Conservation (phyloP, 2,888 invertebrate species). For the Zeuzera pyrina region DNA sequence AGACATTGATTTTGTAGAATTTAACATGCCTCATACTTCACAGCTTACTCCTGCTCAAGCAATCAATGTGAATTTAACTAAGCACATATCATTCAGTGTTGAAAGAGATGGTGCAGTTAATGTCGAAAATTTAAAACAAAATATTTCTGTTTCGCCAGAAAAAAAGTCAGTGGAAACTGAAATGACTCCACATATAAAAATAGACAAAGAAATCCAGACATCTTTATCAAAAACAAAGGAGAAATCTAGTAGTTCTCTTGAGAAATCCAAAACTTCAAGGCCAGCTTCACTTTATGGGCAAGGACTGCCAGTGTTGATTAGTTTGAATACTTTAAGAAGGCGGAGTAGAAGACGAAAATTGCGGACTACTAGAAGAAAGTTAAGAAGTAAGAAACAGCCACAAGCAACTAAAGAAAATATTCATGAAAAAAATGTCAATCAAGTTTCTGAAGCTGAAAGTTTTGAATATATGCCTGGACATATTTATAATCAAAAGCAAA, state of each 20-base stretch:
- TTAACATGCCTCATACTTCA: slow-evolving; percentile 42
- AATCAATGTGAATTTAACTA: slow-evolving; percentile 59
- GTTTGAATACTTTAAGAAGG: slow-evolving; percentile 45
- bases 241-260: slow-evolving; percentile 16
- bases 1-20: slow-evolving; percentile 49
- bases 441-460: slow-evolving; percentile 75
- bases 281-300: slow-evolving; percentile 18
- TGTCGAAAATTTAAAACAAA: slow-evolving; percentile 37
- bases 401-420: slow-evolving; percentile 25
- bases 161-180: slow-evolving; percentile 27
- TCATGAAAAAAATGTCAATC: slow-evolving; percentile 43
- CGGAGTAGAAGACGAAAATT: slow-evolving; percentile 36
- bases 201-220: slow-evolving; percentile 58
- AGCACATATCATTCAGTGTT: slow-evolving; percentile 63
- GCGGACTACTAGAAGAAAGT: slow-evolving; percentile 27
- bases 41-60: slow-evolving; percentile 32
- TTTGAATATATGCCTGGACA: slow-evolving; percentile 77
- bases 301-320: slow-evolving; percentile 45
- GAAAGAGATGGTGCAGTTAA: slow-evolving; percentile 48
- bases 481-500: slow-evolving; percentile 69
- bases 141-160: slow-evolving; percentile 38
- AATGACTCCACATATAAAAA: slow-evolving; percentile 21
- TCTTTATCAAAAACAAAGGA: slow-evolving; percentile 30
- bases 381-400: slow-evolving; percentile 25
- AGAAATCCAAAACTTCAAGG: slow-evolving; percentile 15